Evolutionary conservation across 2,797 vertebrate species (phyloP).

Genomic region (Sitta carolinensis): DNA sequence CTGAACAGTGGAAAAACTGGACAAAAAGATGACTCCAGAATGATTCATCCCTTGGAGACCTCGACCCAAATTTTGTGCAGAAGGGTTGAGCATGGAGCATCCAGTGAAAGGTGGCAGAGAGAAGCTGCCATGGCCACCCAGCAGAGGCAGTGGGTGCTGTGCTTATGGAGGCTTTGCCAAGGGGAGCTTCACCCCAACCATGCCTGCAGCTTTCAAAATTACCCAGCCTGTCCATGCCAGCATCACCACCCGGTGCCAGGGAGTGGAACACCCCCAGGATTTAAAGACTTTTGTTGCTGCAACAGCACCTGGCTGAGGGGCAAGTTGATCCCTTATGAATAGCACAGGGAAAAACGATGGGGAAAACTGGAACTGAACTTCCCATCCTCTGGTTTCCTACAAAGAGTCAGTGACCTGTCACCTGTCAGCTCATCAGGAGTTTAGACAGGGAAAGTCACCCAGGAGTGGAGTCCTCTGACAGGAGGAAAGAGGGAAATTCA

Average conservation of each 20-base stretch:
- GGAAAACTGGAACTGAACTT: not conserved
- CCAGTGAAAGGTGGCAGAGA: not conserved
- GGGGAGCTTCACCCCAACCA: accelerated
- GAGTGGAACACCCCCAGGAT: accelerated
- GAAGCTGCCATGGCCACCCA: not conserved
- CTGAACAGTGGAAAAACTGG: not conserved
- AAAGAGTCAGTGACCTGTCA: not conserved
- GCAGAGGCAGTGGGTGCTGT: not conserved
- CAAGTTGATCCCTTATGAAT: not conserved
- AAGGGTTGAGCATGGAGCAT: not conserved
- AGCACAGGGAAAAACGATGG: not conserved
- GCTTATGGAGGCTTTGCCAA: not conserved
- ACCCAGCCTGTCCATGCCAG: not conserved
- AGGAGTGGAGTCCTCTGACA: not conserved
- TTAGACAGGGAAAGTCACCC: not conserved
- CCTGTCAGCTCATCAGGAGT: not conserved
- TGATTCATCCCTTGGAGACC: not conserved
- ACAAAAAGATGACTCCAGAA: not conserved
- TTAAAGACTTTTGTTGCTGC: not conserved
- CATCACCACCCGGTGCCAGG: not conserved
- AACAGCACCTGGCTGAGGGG: not conserved
- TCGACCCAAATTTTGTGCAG: not conserved
- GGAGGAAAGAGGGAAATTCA: not conserved
- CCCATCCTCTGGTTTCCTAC: not conserved
- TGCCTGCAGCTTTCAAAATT: not conserved